Evolutionary conservation across 2,113 vertebrate genomes (phyloP), one percentile per base, ranked within the genome.

Genomic region (Ardeotis arabs): DNA sequence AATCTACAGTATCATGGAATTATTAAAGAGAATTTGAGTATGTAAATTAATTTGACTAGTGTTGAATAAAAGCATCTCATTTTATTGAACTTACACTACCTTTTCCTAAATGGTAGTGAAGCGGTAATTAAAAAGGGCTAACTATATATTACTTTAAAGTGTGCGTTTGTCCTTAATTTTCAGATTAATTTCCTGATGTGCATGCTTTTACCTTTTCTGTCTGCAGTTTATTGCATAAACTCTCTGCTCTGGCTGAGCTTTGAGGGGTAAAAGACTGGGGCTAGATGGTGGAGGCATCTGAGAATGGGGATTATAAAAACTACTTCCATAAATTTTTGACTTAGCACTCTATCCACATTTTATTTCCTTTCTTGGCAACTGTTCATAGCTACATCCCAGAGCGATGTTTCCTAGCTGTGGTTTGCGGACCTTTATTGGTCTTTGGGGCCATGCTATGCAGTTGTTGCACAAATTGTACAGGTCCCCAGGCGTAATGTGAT

Each of bases 71-170:
- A 90, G 58, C 86, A 87, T 73, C 89, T 89, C 77, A 92, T 90
- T 97, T 89, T 86, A 73, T 73, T 93, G 85, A 96, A 95, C 81
- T 95, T 73, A 70, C 37, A 47, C 95, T 86, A 90, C 95, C 96
- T 96, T 87, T 81, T 87, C 82, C 90, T 86, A 95, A 96, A 86
- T 89, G 91, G 45, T 55, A 94, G 60, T 76, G 89, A 76, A 92
- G 83, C 69, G 79, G 63, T 91, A 93, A 97, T 97, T 97, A 95
- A 96, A 97, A 96, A 84, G 63, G 88, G 82, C 84, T 96, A 95
- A 88, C 93, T 96, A 94, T 80, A 33, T 83, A 88, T 95, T 95
- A 67, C 86, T 96, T 76, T 95, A 83, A 89, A 97, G 91, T 77
- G 94, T 95, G 93, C 84, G 62, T 94, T 89, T 97, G 44, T 84